phyloP scores from a whole-genome alignment of 2,113 vertebrate genomes.

The Galemys pyrenaicus region DNA sequence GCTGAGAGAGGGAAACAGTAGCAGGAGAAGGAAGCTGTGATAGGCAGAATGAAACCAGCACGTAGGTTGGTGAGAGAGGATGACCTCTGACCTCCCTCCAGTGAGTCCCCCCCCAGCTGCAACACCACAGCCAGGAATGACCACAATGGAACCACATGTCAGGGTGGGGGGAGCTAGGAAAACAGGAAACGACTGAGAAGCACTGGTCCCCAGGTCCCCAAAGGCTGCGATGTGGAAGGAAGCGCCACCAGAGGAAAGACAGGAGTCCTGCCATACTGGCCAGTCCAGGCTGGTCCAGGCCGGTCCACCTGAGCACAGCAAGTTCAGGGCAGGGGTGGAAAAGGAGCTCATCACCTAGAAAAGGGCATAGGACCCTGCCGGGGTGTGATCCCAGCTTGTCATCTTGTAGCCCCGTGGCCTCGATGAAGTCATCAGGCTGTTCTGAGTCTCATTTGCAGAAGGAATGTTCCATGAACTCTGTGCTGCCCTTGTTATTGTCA shows the following conservation, averaged over 20 bases:
- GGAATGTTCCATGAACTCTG: rapidly evolving
- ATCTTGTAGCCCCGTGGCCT: neutral
- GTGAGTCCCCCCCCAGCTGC: neutral
- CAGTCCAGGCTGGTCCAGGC: neutral
- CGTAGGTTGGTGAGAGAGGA: rapidly evolving
- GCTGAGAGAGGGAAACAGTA: neutral
- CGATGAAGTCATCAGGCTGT: neutral
- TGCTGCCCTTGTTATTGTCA: neutral
- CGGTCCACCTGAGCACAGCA: neutral
- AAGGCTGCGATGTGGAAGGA: neutral
- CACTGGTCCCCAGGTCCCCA: too few species aligned
- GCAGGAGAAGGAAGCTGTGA: neutral
- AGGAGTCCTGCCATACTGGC: neutral
- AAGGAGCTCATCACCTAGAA: neutral
- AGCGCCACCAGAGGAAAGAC: neutral
- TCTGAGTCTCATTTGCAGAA: neutral
- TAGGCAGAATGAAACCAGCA: neutral
- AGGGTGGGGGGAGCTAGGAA: too few species aligned
- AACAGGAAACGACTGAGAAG: too few species aligned
- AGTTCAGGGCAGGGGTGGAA: neutral
- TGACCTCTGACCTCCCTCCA: too few species aligned
- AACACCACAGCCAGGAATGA: neutral
- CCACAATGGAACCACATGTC: neutral
- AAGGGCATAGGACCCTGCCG: neutral
- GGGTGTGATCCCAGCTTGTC: rapidly evolving